A percentile compares a stretch with the other conserved stretches of the same genome.
Evolutionary conservation across 1,140 invertebrate genomes (phyloP).

Genomic region (Eupristina koningsbergeri): DNA sequence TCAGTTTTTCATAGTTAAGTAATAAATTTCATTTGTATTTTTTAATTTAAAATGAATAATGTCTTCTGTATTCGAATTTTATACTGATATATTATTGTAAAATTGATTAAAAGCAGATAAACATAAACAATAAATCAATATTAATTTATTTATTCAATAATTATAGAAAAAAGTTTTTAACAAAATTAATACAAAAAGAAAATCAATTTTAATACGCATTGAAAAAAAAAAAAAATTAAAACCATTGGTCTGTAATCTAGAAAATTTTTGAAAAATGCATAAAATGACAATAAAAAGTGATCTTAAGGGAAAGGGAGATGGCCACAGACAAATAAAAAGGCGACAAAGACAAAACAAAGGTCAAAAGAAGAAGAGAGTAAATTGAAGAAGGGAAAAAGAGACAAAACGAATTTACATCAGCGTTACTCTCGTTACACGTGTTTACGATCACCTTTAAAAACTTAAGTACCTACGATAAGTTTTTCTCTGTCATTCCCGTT

Average conservation of each 20-base stretch:
- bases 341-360: constrained; percentile 12
- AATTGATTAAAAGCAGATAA: background rate
- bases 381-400: constrained; percentile 20
- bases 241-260: background rate
- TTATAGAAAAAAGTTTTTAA: background rate
- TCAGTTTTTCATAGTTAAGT: background rate
- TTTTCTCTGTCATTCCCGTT: constrained; percentile 32
- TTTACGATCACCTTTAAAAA: constrained; percentile 59
- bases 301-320: background rate
- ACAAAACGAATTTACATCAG: constrained; percentile 49
- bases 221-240: no score
- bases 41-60: background rate
- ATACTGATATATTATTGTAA: background rate
- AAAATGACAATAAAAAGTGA: background rate
- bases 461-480: constrained; percentile 49
- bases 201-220: background rate
- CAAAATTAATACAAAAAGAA: background rate
- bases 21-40: background rate
- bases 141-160: no score
- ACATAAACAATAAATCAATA: background rate
- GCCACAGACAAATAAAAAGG: constrained; percentile 11
- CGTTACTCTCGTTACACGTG: constrained; percentile 55
- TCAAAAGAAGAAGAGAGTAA: background rate
- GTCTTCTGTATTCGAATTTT: background rate
- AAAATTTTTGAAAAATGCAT: constrained; percentile 2